Conservation (phyloP, 2,888 invertebrate species). For the Ormia ochracea region DNA sequence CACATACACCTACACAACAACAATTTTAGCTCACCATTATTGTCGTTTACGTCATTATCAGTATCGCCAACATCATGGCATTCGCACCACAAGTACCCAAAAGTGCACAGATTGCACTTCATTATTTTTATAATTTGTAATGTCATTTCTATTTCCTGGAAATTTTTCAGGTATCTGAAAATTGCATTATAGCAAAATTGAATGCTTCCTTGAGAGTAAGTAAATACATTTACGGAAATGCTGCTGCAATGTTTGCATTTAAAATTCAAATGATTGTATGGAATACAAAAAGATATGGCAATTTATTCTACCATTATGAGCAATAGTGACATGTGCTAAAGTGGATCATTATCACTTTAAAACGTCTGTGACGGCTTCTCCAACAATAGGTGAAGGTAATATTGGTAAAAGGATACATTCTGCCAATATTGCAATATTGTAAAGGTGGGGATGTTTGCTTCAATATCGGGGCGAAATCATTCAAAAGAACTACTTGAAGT, state of each 20-base stretch:
- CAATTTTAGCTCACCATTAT: conserved; percentile 11
- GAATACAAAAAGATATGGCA: not conserved
- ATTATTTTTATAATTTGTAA: conserved; percentile 60
- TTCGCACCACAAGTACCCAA: conserved; percentile 23
- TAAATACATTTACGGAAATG: not conserved
- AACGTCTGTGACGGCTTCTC: too few relatives aligned
- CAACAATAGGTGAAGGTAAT: too few relatives aligned
- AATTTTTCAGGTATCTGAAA: conserved; percentile 44
- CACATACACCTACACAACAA: conserved; percentile 7
- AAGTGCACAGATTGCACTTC: conserved; percentile 58
- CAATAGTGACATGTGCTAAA: too few relatives aligned
- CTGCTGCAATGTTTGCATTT: conserved; percentile 13
- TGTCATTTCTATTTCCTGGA: conserved; percentile 57
- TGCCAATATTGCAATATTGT: too few relatives aligned
- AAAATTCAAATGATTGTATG: conserved; percentile 10
- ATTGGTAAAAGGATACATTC: too few relatives aligned
- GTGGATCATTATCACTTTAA: too few relatives aligned
- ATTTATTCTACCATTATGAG: too few relatives aligned
- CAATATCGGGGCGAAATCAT: too few relatives aligned
- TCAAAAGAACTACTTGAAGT: too few relatives aligned
- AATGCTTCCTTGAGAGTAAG: not conserved
- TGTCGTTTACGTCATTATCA: not conserved
- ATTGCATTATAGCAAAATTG: conserved; percentile 34
- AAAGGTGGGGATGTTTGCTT: too few relatives aligned
- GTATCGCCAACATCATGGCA: not conserved